Conservation (phyloP, 2,797 vertebrate species). For the Hippocampus kuda region DNA sequence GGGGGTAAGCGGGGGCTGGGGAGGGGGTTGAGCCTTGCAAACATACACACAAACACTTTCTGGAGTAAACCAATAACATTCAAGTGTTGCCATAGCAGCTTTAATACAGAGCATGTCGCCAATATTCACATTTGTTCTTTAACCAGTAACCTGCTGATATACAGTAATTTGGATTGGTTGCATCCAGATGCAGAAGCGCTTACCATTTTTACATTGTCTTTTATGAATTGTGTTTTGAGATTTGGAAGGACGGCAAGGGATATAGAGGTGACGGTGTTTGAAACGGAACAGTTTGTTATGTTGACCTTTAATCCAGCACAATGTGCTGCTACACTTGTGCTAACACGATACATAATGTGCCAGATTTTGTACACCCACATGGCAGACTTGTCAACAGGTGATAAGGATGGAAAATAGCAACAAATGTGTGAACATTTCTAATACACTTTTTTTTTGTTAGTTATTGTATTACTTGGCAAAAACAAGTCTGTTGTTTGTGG, state of each 20-base stretch:
- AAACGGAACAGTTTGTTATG: neutral
- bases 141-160: neutral
- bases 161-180: neutral
- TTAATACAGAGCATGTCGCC: no score
- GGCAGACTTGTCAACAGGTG: slow-evolving; percentile 1
- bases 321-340: neutral
- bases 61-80: no score
- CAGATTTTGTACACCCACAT: neutral
- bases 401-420: neutral
- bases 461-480: neutral
- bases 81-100: no score
- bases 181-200: neutral
- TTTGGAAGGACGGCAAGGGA: neutral
- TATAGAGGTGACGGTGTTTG: neutral
- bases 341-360: neutral
- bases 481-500: neutral
- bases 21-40: no score
- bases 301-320: neutral
- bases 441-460: neutral
- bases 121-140: no score
- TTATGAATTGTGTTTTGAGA: neutral
- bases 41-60: no score
- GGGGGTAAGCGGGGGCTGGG: no score
- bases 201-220: neutral
- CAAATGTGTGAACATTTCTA: neutral